Evolutionary conservation across 30 jellyfish, hydroid and myxozoan genomes (phyloP).

Genomic region (Calvadosia cruxmelitensis): DNA sequence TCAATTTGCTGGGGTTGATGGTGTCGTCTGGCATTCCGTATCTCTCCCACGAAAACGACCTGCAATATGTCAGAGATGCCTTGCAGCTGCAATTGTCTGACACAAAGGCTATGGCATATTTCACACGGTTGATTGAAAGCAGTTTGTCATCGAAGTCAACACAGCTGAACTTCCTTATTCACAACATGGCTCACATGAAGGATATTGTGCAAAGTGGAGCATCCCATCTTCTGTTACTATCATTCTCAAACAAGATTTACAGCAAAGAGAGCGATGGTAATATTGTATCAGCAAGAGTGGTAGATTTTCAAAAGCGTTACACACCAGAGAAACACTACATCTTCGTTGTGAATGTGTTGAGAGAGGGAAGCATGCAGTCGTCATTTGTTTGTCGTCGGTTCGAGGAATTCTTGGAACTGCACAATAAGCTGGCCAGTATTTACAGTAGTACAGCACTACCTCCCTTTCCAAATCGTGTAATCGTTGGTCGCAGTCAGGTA

Average conservation of each 20-base stretch:
- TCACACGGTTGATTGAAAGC: slow-evolving; percentile 75
- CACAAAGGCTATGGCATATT: slow-evolving; percentile 69
- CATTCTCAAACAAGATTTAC: slow-evolving; percentile 75
- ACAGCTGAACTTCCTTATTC: slow-evolving; percentile 87
- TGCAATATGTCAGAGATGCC: slow-evolving; percentile 59
- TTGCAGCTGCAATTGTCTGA: slow-evolving; percentile 62
- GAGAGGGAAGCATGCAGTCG: slow-evolving; percentile 36
- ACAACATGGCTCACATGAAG: slow-evolving; percentile 90
- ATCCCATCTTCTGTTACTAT: slow-evolving; percentile 15
- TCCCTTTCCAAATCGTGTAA: slow-evolving; percentile 48
- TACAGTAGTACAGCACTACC: slow-evolving; percentile 53
- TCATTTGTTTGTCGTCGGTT: slow-evolving; percentile 66
- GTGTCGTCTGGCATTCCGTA: slow-evolving; percentile 88
- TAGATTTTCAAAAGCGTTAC: slow-evolving; percentile 84
- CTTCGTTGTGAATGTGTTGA: slow-evolving; percentile 57
- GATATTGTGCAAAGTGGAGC: slow-evolving; percentile 11
- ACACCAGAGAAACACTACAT: slow-evolving; percentile 87
- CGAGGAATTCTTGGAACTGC: slow-evolving; percentile 92
- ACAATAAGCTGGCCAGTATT: slow-evolving; percentile 32
- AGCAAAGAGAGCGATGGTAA: slow-evolving; percentile 71
- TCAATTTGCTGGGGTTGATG: slow-evolving; percentile 83
- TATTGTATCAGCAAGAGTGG: slow-evolving; percentile 74
- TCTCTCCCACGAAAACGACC: slow-evolving; percentile 57
- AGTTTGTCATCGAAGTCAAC: slow-evolving; percentile 87
- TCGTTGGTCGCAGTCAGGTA: slow-evolving; percentile 89